Conservation (phyloP, 2,888 invertebrate species). For the Mimachlamys varia region DNA sequence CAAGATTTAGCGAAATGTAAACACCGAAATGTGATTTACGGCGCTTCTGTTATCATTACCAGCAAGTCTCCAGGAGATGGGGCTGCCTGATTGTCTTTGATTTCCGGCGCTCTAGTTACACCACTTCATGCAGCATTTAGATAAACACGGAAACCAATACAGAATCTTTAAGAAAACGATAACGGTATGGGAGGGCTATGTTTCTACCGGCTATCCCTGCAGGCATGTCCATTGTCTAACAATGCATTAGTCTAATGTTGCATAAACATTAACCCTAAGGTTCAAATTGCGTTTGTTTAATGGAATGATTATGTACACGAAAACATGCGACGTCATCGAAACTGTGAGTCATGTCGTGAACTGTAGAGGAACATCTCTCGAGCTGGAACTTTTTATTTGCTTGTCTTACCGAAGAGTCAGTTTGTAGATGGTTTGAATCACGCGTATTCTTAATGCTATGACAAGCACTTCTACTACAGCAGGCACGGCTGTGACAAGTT, state of each 20-base stretch:
- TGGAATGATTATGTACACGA: neutral
- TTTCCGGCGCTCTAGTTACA: neutral
- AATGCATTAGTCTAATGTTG: neutral
- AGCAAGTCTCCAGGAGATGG: neutral
- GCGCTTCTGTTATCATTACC: neutral
- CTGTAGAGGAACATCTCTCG: neutral
- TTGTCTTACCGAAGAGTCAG: neutral
- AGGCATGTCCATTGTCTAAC: neutral
- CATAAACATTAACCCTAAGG: neutral
- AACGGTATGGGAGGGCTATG: neutral
- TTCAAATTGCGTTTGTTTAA: neutral
- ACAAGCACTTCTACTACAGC: neutral
- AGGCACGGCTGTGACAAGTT: neutral
- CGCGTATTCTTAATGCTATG: neutral
- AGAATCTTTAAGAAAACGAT: neutral
- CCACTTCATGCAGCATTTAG: neutral
- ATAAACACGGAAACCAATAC: neutral
- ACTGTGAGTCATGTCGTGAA: neutral
- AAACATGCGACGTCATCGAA: neutral
- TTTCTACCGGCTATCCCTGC: neutral
- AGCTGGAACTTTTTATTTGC: neutral
- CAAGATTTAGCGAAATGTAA: conserved; percentile 17
- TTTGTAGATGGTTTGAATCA: neutral
- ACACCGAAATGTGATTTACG: neutral
- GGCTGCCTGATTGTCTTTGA: neutral